Percentiles rank a stretch among this genome's conserved stretches.
phyloP scores from a whole-genome alignment of 30 jellyfish, hydroid and myxozoan species.

The Calvadosia cruxmelitensis region DNA sequence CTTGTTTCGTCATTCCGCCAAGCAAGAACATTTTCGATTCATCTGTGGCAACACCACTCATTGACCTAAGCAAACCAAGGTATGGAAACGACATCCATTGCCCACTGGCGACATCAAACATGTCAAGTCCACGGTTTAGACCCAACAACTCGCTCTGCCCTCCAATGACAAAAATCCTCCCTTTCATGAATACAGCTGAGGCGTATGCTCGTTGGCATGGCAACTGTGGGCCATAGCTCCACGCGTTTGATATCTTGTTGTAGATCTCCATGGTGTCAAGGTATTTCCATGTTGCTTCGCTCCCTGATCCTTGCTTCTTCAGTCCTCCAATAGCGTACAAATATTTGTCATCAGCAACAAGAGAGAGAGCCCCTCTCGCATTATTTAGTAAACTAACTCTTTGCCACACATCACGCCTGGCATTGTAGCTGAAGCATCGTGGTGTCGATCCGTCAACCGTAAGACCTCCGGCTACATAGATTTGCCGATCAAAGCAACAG shows the following conservation, averaged over 20 bases:
- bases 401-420: constrained; percentile 85
- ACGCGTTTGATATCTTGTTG: constrained; percentile 31
- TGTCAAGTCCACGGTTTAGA: constrained; percentile 65
- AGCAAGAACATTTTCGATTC: constrained; percentile 55
- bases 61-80: constrained; percentile 71
- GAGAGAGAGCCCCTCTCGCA: constrained; percentile 80
- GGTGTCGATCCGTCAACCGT: constrained; percentile 63
- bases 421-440: constrained; percentile 48
- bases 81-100: constrained; percentile 82
- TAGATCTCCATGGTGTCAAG: constrained; percentile 74
- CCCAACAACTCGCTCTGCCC: constrained; percentile 89
- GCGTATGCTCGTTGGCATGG: constrained; percentile 77
- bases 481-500: constrained; percentile 71
- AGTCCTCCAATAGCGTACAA: constrained; percentile 85
- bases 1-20: constrained; percentile 88
- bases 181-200: constrained; percentile 50
- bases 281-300: constrained; percentile 59
- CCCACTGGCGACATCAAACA: constrained; percentile 31
- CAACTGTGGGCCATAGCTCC: constrained; percentile 46
- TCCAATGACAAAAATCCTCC: constrained; percentile 66
- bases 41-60: constrained; percentile 72
- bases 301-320: constrained; percentile 37
- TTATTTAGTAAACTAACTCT: constrained; percentile 35
- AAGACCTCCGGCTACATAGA: constrained; percentile 75
- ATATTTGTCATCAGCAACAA: constrained; percentile 49